Percentiles rank a stretch among this genome's conserved stretches.
phyloP scores from a whole-genome alignment of 2,113 vertebrate species.

The Atrichornis clamosus region DNA sequence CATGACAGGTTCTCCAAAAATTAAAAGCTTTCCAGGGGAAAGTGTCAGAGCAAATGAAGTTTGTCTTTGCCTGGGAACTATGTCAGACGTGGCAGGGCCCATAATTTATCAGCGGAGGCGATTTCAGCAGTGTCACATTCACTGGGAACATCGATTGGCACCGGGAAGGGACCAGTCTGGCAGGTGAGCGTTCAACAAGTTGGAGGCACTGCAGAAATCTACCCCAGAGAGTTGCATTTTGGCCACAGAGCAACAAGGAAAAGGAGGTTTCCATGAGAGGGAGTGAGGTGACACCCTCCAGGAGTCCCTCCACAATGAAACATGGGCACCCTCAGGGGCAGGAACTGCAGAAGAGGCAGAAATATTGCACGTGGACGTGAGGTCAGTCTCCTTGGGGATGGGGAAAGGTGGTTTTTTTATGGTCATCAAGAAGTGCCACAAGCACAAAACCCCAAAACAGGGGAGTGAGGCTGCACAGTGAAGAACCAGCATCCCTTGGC shows the following conservation, averaged over 20 bases:
- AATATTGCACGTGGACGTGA: background rate
- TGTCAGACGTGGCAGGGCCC: background rate
- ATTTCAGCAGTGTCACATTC: conserved; percentile 5
- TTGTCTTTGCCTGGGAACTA: background rate
- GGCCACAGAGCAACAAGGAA: background rate
- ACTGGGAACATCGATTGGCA: background rate
- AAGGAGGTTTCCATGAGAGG: background rate
- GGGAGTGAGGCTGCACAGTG: background rate
- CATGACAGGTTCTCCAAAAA: background rate
- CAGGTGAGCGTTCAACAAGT: background rate
- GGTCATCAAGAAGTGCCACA: background rate
- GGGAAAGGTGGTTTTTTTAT: background rate
- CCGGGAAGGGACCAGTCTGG: background rate
- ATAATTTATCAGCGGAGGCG: background rate
- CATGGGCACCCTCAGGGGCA: background rate
- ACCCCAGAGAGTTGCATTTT: background rate
- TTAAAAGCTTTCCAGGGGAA: conserved; percentile 16
- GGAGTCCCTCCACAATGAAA: background rate
- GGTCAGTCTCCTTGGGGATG: background rate
- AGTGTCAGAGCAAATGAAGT: background rate
- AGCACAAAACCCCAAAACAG: background rate
- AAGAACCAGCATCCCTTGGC: background rate
- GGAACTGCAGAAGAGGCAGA: background rate
- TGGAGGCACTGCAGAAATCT: background rate
- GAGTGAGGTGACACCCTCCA: background rate